Evolutionary conservation across 2,113 vertebrate species (phyloP), one percentile per base, ranked within the genome.

Genomic region (Festucalex cinctus): DNA sequence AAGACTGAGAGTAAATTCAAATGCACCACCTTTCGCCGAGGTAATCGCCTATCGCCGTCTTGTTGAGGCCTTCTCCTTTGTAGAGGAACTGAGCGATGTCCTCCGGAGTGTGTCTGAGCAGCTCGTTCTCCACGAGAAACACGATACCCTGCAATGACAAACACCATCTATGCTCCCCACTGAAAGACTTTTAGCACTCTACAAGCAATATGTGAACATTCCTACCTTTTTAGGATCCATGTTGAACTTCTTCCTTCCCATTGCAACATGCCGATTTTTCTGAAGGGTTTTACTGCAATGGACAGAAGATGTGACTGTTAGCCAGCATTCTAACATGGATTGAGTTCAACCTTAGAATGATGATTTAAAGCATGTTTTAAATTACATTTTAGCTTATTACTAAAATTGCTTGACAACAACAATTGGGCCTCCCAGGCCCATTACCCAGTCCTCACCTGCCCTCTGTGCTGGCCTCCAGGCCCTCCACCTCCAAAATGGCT

Each of bases 41-140:
- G 79, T 96, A 96, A 83, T 96, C 95, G 64, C 95, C 95, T 1
- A 96, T 96, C 37, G 95, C 95, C 0, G 95, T 96, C 88, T 96
- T 96, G 88, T 96, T 96, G 78, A 96, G 93, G 39, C 95, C 95
- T 75, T 96, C 95, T 36, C 95, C 95, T 88, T 96, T 96, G 88
- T 95, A 96, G 10, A 96, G 89, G 80, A 96, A 96, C 76, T 95
- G 94, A 68, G 95, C 90, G 0, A 96, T 92, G 63, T 96, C 95
- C 76, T 96, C 95, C 0, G 92, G 63, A 7, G 93, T 95, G 85
- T 94, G 93, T 78, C 93, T 90, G 26, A 96, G 90, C 57, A 96
- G 87, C 68, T 96, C 95, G 0, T 95, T 95, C 73, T 95, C 94
- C 79, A 95, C 94, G 69, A 96, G 86, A 79, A 95, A 96, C 46